phyloP scores from a whole-genome alignment of 2,797 vertebrate genomes.

The Notolepis coatsorum region DNA sequence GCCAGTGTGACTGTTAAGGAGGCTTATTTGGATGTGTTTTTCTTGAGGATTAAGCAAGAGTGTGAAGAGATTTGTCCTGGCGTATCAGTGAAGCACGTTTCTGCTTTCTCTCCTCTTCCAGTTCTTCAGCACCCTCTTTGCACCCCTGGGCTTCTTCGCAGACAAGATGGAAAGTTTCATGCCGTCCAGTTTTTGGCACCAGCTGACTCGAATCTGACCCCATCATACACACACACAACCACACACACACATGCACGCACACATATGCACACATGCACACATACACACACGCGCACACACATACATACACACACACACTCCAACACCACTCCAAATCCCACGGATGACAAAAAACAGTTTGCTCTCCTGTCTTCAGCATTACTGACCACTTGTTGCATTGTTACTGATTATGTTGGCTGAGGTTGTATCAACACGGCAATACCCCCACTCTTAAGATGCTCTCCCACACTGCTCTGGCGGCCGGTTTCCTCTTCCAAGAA shows the following conservation, averaged over 20 bases:
- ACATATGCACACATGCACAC: slow-evolving; percentile 33
- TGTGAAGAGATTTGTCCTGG: slow-evolving; percentile 1
- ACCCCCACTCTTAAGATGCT: slow-evolving; percentile 59
- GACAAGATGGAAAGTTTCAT: slow-evolving; percentile 89
- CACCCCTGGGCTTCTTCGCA: slow-evolving; percentile 84
- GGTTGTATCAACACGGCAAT: slow-evolving; percentile 71
- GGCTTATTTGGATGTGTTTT: slow-evolving; percentile 3
- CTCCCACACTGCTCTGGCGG: slow-evolving; percentile 55
- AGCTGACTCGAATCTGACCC: slow-evolving; percentile 82
- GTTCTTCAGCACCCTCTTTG: slow-evolving; percentile 90
- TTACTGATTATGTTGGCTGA: slow-evolving; percentile 73
- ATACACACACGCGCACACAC: slow-evolving; percentile 37
- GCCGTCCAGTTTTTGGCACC: slow-evolving; percentile 87
- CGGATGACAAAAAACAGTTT: slow-evolving; percentile 65
- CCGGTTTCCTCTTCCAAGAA: slow-evolving; percentile 49
- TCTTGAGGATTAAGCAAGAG: not conserved
- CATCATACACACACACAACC: slow-evolving; percentile 27
- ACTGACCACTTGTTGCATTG: slow-evolving; percentile 67
- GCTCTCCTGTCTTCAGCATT: slow-evolving; percentile 81
- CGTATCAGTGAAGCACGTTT: slow-evolving; percentile 1
- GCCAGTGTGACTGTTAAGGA: not conserved
- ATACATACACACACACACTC: slow-evolving; percentile 25
- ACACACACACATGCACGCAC: slow-evolving; percentile 16
- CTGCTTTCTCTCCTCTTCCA: slow-evolving; percentile 61
- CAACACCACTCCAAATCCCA: slow-evolving; percentile 56